Percentiles rank a stretch among this genome's conserved stretches.
These are phyloP conservation scores for Lutjanus campechanus DNA, from an alignment of 2,797 vertebrate genomes.

Conservation along the genomic window DNA sequence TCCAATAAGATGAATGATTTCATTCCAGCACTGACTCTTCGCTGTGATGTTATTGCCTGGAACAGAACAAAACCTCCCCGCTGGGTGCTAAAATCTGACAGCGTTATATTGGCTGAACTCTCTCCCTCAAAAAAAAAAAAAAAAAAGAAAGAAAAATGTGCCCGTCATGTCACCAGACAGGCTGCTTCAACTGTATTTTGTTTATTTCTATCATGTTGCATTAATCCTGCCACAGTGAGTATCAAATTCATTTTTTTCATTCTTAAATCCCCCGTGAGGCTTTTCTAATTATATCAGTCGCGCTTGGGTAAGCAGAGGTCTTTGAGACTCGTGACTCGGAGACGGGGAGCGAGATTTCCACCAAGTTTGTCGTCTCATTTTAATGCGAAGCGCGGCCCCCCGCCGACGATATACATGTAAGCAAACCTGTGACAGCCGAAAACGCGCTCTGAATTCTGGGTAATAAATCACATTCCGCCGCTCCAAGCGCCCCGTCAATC, in stretches of 20 bases:
- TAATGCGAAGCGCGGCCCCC: background rate
- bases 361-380: slow-evolving; percentile 13
- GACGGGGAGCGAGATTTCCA: slow-evolving; percentile 5
- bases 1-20: slow-evolving; percentile 63
- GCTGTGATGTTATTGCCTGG: slow-evolving; percentile 60
- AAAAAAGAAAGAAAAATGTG: slow-evolving; percentile 17
- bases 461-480: slow-evolving; percentile 23
- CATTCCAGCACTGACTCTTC: slow-evolving; percentile 56
- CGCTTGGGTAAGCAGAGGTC: slow-evolving; percentile 25
- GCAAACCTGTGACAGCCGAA: background rate
- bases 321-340: slow-evolving; percentile 17
- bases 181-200: slow-evolving; percentile 10
- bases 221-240: slow-evolving; percentile 18
- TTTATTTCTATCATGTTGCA: slow-evolving; percentile 24
- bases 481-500: slow-evolving; percentile 9
- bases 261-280: slow-evolving; percentile 6
- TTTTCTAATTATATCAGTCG: slow-evolving; percentile 50
- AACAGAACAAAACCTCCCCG: slow-evolving; percentile 61
- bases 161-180: slow-evolving; percentile 7
- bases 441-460: background rate
- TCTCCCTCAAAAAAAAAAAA: background rate
- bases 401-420: background rate
- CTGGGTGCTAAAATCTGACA: slow-evolving; percentile 60
- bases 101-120: slow-evolving; percentile 27
- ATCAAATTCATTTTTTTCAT: slow-evolving; percentile 18